Evolutionary conservation across 2,113 vertebrate genomes (phyloP).

Genomic region (western clawed frog (Xenopus tropicalis)): UCB_Xtro_10.0 CM004447.2:54105001-54105500

Average conservation of each 20-base stretch:
- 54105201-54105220: too few relatives aligned
- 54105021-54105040: too few relatives aligned
- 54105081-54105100: too few relatives aligned
- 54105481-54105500: constrained; percentile 27
- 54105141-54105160: too few relatives aligned
- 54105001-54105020: too few relatives aligned
- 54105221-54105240: background rate
- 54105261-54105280: background rate
- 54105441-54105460: background rate
- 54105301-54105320: background rate
- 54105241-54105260: background rate
- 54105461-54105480: constrained; percentile 3
- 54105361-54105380: background rate
- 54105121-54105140: too few relatives aligned
- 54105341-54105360: background rate
- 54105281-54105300: background rate
- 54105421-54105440: background rate
- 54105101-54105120: too few relatives aligned
- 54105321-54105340: constrained; percentile 2
- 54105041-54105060: too few relatives aligned
- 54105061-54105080: too few relatives aligned
- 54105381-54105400: constrained; percentile 10
- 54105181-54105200: too few relatives aligned
- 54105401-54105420: constrained; percentile 4
- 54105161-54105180: too few relatives aligned